Evolutionary conservation across 2,888 invertebrate genomes (phyloP), one percentile per base, ranked within the genome.

Genomic region (Aphrophora alni): DNA sequence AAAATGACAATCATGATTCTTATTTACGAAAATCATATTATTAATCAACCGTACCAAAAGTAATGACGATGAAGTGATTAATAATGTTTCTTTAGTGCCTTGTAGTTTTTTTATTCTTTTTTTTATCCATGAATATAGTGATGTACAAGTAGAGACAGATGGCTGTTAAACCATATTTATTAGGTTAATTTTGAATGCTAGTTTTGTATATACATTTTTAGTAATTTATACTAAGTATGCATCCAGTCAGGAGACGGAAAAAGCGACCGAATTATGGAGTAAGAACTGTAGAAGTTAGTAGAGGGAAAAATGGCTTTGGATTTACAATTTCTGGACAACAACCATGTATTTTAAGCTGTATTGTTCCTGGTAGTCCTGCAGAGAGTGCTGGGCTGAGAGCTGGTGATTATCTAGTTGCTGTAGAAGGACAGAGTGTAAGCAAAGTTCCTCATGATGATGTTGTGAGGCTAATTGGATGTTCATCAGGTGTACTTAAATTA

Each of bases 281-380:
- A 83, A 92, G 95, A 83, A 93, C 94, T 38, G 95, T 98, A 78
- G 96, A 98, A 86, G 93, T 98, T 69, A 91, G 93, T 10, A 91
- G 98, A 83, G 97, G 98, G 2, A 91, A 93, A 82, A 95, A 95
- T 86, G 98, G 98, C 10, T 98, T 97, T 88, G 98, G 98, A n/a
- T 98, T 98, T 87, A 98, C 98, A 26, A 98, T 98, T 87, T 97
- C 98, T 0, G 98, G 98, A 2, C 98, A 98, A 88, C 95, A 97
- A 87, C 98, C 98, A 0, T 98, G 98, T 88, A 95, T 98, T 83
- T 91, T 98, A 81, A 97, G 97, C 77, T 97, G 97, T 86, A 98
- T 98, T 85, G 97, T 97, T 0, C 90, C 92, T 73, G 95, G 95
- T 85, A 96, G 95, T 82, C 97, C 98, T 1, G 98, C 98, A 0